phyloP scores from a whole-genome alignment of 2,888 invertebrate genomes.

The Cordilura impudica region DNA sequence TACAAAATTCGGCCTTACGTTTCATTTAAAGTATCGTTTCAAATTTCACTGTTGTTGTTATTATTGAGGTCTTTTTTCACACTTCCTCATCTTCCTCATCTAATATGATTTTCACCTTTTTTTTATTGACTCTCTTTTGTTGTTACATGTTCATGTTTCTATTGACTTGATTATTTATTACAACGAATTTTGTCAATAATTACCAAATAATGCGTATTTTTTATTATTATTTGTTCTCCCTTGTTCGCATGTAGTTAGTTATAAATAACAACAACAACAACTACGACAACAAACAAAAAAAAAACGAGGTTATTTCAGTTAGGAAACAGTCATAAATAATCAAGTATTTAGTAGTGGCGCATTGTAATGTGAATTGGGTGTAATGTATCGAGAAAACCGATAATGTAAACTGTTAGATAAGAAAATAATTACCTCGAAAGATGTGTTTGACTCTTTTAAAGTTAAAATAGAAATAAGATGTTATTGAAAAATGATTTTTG shows the following conservation, averaged over 20 bases:
- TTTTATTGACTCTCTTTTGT: background rate
- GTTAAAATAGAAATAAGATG: no score
- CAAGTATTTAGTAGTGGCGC: slow-evolving; percentile 39
- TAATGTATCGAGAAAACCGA: slow-evolving; percentile 9
- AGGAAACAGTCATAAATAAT: slow-evolving; percentile 54
- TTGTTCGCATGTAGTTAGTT: slow-evolving; percentile 41
- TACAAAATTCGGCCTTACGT: no score
- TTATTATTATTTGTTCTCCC: slow-evolving; percentile 12
- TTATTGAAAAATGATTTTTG: no score
- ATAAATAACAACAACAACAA: background rate
- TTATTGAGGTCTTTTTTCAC: no score
- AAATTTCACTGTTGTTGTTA: no score
- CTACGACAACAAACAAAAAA: background rate
- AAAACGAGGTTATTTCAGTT: slow-evolving; percentile 60
- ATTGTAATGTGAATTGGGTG: slow-evolving; percentile 5
- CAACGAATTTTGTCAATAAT: slow-evolving; percentile 73
- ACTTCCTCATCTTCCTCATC: no score
- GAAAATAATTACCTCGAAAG: slow-evolving; percentile 51
- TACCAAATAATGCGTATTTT: slow-evolving; percentile 73
- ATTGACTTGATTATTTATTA: slow-evolving; percentile 63
- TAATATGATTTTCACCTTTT: no score
- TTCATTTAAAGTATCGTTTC: no score
- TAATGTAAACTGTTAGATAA: slow-evolving; percentile 37
- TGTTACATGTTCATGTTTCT: background rate
- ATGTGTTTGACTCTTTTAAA: no score